Evolutionary conservation across 2,888 invertebrate genomes (phyloP).

Genomic region (Apomyelois bistriatella): DNA sequence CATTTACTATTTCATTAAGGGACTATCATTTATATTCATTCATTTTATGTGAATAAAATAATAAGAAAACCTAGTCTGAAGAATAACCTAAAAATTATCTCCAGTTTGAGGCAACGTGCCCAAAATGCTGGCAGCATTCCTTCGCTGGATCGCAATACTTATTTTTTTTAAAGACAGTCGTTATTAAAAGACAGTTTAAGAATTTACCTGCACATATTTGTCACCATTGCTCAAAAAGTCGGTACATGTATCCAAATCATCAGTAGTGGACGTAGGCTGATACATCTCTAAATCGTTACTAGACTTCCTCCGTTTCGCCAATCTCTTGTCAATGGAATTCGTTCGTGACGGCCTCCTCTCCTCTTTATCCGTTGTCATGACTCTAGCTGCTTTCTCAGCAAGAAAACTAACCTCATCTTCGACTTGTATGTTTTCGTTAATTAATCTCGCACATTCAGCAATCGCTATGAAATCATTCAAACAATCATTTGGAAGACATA

Average conservation of each 20-base stretch:
- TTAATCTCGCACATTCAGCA: slow-evolving; percentile 55
- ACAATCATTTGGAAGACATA: slow-evolving; percentile 70
- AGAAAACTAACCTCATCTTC: slow-evolving; percentile 64
- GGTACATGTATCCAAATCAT: slow-evolving; percentile 58
- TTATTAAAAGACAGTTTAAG: background rate
- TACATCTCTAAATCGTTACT: slow-evolving; percentile 71
- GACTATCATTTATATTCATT: too few relatives aligned
- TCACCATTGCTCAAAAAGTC: slow-evolving; percentile 57
- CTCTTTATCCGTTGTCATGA: slow-evolving; percentile 65
- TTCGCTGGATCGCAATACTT: too few relatives aligned
- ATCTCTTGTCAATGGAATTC: slow-evolving; percentile 50
- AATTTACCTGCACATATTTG: slow-evolving; percentile 68
- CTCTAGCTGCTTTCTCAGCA: slow-evolving; percentile 67
- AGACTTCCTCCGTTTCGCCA: slow-evolving; percentile 59
- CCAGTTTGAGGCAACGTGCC: too few relatives aligned
- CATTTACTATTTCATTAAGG: too few relatives aligned
- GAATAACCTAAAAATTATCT: too few relatives aligned
- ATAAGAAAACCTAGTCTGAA: too few relatives aligned
- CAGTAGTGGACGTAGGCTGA: slow-evolving; percentile 70
- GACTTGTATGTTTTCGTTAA: slow-evolving; percentile 45
- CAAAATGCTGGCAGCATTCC: too few relatives aligned
- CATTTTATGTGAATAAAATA: too few relatives aligned
- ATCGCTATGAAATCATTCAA: slow-evolving; percentile 70
- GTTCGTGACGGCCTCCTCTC: slow-evolving; percentile 39
- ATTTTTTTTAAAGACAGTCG: too few relatives aligned